Percentiles rank a stretch among this genome's conserved stretches.
These are phyloP conservation scores for Latheticus oryzae DNA, from an alignment of 2,888 invertebrate species.

Conservation along the genomic window DNA sequence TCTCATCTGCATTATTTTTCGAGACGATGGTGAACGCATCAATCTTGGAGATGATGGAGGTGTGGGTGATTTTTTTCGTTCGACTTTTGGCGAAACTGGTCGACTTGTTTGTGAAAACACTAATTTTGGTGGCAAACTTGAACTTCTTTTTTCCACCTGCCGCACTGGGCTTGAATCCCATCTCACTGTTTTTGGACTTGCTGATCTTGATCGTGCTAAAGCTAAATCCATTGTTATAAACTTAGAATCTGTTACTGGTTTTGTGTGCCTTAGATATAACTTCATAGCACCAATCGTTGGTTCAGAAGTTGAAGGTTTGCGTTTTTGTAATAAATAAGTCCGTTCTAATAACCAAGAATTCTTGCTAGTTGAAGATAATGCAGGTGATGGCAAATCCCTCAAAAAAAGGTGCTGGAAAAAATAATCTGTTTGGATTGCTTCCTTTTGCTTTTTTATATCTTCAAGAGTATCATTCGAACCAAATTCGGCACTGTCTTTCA, in stretches of 20 bases:
- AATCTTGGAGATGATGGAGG: slow-evolving; percentile 54
- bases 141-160: slow-evolving; percentile 62
- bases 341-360: slow-evolving; percentile 76
- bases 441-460: slow-evolving; percentile 70
- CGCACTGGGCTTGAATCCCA: slow-evolving; percentile 61
- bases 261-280: slow-evolving; percentile 75
- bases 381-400: slow-evolving; percentile 66
- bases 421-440: slow-evolving; percentile 71
- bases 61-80: slow-evolving; percentile 35
- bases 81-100: slow-evolving; percentile 43
- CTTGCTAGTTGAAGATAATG: slow-evolving; percentile 61
- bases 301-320: slow-evolving; percentile 60
- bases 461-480: slow-evolving; percentile 56
- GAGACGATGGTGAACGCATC: slow-evolving; percentile 52
- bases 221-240: slow-evolving; percentile 74
- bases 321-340: slow-evolving; percentile 74
- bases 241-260: slow-evolving; percentile 78
- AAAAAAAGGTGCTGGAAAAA: slow-evolving; percentile 81
- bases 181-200: slow-evolving; percentile 72
- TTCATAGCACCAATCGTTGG: slow-evolving; percentile 71
- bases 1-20: slow-evolving; percentile 55
- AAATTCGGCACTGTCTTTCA: slow-evolving; percentile 45
- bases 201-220: slow-evolving; percentile 66
- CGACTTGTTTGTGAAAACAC: slow-evolving; percentile 52
- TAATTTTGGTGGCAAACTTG: slow-evolving; percentile 67